These are phyloP conservation scores for Clinocottus analis DNA, from an alignment of 2,113 vertebrate genomes.

Conservation along the genomic window DNA sequence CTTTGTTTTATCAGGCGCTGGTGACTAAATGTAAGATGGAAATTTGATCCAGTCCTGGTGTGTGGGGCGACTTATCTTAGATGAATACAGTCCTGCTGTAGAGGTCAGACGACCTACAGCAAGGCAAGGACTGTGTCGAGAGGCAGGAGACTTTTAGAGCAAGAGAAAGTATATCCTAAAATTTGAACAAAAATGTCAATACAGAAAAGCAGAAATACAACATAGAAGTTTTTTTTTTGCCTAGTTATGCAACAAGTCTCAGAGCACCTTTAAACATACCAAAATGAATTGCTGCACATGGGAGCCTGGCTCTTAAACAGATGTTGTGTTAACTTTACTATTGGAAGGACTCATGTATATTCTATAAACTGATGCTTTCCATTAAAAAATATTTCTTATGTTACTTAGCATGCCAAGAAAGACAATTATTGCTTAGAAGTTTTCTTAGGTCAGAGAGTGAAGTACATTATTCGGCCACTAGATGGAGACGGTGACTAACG, in stretches of 20 bases:
- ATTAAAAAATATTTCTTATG: too few relatives aligned
- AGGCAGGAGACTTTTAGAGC: too few relatives aligned
- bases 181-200: not conserved
- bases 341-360: not conserved
- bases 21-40: constrained; percentile 7
- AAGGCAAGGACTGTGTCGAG: not conserved
- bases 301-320: not conserved
- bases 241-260: not conserved
- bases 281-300: not conserved
- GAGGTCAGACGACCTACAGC: constrained; percentile 16
- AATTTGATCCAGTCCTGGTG: constrained; percentile 7
- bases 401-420: not conserved
- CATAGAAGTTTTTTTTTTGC: not conserved
- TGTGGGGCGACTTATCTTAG: constrained; percentile 4
- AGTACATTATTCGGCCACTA: constrained; percentile 39
- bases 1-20: constrained; percentile 48
- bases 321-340: not conserved
- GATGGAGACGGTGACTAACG: constrained; percentile 56
- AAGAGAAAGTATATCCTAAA: too few relatives aligned
- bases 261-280: not conserved
- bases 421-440: not conserved
- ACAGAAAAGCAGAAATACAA: not conserved
- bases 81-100: too few relatives aligned
- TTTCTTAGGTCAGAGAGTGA: not conserved
- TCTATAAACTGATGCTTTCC: not conserved